Evolutionary conservation across 2,888 invertebrate genomes (phyloP).

Genomic region (Eupithecia exiguata): DNA sequence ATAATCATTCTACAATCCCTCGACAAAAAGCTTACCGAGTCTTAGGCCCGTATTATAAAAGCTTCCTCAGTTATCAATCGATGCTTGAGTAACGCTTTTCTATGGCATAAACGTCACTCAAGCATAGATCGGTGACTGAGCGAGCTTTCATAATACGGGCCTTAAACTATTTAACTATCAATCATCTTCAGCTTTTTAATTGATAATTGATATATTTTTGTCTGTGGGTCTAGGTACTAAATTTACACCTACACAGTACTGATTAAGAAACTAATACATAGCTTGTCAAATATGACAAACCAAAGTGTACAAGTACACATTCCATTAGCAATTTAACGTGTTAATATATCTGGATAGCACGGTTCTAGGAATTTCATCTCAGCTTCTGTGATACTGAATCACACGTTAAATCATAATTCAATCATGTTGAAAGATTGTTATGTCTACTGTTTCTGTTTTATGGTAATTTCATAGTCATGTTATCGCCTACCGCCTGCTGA

Average conservation of each 20-base stretch:
- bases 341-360: conserved; percentile 16
- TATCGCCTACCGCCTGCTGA: conserved; percentile 19
- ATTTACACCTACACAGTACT: not conserved
- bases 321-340: conserved; percentile 5
- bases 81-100: too few species aligned
- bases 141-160: too few species aligned
- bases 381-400: conserved; percentile 26
- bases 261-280: not conserved
- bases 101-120: too few species aligned
- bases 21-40: not conserved
- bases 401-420: conserved; percentile 17
- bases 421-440: conserved; percentile 28
- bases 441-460: conserved; percentile 32
- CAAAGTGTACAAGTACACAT: not conserved
- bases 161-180: not conserved
- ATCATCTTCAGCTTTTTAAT: not conserved
- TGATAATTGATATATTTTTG: not conserved
- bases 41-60: too few species aligned
- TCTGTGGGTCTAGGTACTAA: not conserved
- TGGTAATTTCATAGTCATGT: conserved; percentile 25
- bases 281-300: not conserved
- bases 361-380: conserved; percentile 15
- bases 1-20: not conserved
- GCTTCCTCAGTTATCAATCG: too few species aligned
- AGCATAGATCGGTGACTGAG: too few species aligned